Evolutionary conservation across 2,113 vertebrate species (phyloP).

Genomic region (Shinisaurus crocodilurus): DNA sequence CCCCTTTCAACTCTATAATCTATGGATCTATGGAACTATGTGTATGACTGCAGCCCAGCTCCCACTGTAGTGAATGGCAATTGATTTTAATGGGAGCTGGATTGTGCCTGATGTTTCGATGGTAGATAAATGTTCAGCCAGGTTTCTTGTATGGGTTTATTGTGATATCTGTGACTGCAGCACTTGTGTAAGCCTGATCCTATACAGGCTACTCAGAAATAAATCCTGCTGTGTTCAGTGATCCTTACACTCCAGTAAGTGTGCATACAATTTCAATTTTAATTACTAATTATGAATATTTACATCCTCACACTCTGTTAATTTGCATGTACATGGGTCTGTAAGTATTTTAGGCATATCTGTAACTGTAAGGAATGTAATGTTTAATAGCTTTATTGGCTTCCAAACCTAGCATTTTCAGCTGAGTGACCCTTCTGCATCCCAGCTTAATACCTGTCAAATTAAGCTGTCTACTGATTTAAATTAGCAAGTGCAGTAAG

Average conservation of each 20-base stretch:
- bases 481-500: background rate
- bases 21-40: background rate
- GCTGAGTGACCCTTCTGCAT: background rate
- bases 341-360: background rate
- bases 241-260: background rate
- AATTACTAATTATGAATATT: background rate
- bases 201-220: background rate
- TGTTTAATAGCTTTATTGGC: background rate
- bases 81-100: background rate
- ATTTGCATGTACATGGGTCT: background rate
- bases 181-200: background rate
- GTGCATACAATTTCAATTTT: background rate
- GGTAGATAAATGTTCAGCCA: background rate
- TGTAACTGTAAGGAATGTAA: background rate
- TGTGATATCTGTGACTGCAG: background rate
- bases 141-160: background rate
- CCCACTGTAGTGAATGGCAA: background rate
- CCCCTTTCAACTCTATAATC: too few species aligned
- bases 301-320: background rate
- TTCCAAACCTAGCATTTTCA: rapidly evolving
- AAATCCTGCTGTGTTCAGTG: background rate
- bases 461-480: conserved; percentile 12
- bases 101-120: background rate
- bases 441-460: conserved; percentile 1
- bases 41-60: too few species aligned